These are phyloP conservation scores for Pachymerium ferrugineum DNA, from an alignment of 2,888 invertebrate genomes.

Conservation along the genomic window DNA sequence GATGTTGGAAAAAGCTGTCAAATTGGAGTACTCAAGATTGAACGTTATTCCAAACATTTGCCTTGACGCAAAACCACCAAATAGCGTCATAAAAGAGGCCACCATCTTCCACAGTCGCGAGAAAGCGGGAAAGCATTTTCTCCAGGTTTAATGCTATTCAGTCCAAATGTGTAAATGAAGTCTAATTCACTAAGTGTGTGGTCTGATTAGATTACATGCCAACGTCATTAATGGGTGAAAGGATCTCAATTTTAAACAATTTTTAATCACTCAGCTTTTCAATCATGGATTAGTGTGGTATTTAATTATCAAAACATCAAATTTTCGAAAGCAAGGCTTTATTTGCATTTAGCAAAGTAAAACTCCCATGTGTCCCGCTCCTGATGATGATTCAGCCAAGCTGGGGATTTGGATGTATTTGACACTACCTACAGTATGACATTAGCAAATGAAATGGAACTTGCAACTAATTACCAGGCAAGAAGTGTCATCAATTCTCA, in stretches of 20 bases:
- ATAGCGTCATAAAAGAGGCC: neutral
- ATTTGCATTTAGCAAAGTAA: no score
- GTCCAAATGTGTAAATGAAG: slow-evolving; percentile 9
- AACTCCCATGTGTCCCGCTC: no score
- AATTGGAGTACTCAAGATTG: neutral
- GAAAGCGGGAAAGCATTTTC: no score
- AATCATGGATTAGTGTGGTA: neutral
- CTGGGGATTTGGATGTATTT: neutral
- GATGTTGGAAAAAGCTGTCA: neutral
- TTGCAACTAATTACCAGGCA: neutral
- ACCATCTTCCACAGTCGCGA: neutral
- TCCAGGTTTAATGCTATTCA: neutral
- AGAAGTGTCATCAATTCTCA: neutral
- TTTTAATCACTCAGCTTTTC: neutral
- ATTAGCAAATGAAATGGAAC: neutral
- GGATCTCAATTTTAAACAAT: neutral
- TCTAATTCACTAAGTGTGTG: slow-evolving; percentile 13
- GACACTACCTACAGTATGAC: neutral
- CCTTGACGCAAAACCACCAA: slow-evolving; percentile 3
- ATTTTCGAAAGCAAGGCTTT: no score
- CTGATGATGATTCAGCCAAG: no score
- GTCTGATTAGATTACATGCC: neutral
- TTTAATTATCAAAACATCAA: no score
- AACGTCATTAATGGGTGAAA: neutral
- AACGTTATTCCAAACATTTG: neutral